phyloP scores from a whole-genome alignment of 2,113 vertebrate genomes.

The Alaudala cheleensis region DNA sequence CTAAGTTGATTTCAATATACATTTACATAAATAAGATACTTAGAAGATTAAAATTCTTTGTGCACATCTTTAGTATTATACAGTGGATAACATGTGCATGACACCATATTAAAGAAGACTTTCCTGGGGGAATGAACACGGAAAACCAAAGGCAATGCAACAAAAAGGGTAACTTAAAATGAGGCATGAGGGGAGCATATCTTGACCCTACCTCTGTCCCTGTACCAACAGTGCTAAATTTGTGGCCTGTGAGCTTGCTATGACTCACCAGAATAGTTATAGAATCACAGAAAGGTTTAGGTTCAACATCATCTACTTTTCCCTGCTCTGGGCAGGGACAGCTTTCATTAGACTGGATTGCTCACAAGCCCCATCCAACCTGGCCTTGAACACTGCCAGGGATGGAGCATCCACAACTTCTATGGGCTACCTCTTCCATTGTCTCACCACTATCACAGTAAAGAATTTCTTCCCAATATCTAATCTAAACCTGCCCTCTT shows the following conservation, averaged over 20 bases:
- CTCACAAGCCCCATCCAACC: background rate
- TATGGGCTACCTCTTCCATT: background rate
- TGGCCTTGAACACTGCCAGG: background rate
- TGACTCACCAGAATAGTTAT: background rate
- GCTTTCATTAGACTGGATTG: background rate
- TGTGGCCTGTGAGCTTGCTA: background rate
- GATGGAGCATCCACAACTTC: background rate
- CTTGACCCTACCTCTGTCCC: background rate
- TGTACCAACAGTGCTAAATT: background rate
- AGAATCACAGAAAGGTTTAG: background rate
- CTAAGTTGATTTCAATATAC: background rate
- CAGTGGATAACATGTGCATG: accelerated
- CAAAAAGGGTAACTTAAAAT: background rate
- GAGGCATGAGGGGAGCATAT: background rate
- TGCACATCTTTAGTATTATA: background rate
- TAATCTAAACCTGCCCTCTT: background rate
- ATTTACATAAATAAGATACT: background rate
- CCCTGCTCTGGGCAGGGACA: no score
- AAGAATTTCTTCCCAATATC: background rate
- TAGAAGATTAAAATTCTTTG: background rate
- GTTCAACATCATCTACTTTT: background rate
- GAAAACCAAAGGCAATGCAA: background rate
- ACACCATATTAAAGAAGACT: background rate
- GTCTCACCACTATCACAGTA: background rate
- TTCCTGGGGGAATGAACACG: background rate